Base-by-base conservation (phyloP, 2,797 vertebrate genomes). In the Scarus forsteni region DNA sequence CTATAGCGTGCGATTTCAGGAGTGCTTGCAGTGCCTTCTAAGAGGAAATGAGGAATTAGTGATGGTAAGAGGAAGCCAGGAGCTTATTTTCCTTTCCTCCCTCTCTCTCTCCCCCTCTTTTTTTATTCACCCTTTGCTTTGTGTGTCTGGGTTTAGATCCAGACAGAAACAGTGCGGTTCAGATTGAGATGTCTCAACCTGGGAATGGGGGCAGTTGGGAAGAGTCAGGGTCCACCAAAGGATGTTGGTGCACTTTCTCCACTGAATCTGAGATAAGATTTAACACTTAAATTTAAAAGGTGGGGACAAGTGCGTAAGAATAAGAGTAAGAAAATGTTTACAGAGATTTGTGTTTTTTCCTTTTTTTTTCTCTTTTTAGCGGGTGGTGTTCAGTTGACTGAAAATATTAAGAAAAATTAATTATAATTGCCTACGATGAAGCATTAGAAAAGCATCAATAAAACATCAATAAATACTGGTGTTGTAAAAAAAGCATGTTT, bases 11-110 rank as follows among this genome's bases (percentile, higher is more conserved):
- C 44, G 61, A 90, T 92, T 90, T 89, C 67, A 82, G 77, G 77
- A 89, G 81, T 88, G 85, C 84, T 91, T 57, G 66, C 87, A 77
- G 79, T 88, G 85, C 85, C 87, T 92, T 92, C 86, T 80, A 74
- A 89, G 90, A 93, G 91, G 92, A 93, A 94, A 94, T 92, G 85
- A 94, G 92, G 92, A 95, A 94, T 95, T 94, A 94, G 91, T 80
- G 81, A 88, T 88, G 88, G 93, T 92, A 92, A 92, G 92, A 86
- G 88, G 92, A 92, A 93, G 90, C 91, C 91, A 91, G 88, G 80
- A 92, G 93, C 88, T 94, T 93, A 89, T 91, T 88, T 83, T 89
- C 82, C 82, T 83, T 88, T 85, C 77, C 83, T 80, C 74, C 77
- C 69, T 79, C 67, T 71, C 76, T 74, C 74, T 76, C 74, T 66